These are phyloP conservation scores for Brachypalpus laphriformis DNA, from an alignment of 2,888 invertebrate species.

Conservation along the genomic window DNA sequence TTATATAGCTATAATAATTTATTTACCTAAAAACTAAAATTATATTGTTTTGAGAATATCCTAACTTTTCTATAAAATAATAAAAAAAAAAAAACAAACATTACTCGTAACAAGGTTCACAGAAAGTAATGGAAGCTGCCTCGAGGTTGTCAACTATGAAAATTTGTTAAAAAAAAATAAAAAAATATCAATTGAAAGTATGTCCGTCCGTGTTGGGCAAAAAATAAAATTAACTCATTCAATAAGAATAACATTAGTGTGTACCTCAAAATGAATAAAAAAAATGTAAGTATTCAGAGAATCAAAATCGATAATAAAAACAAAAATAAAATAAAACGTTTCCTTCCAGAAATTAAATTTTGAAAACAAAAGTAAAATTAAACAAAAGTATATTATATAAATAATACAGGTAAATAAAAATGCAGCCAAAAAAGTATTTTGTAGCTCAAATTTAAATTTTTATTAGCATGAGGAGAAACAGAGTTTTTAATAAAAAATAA, in stretches of 20 bases:
- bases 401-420: slow-evolving; percentile 55
- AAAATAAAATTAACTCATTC: slow-evolving; percentile 34
- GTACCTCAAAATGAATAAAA: slow-evolving; percentile 41
- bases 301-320: slow-evolving; percentile 59
- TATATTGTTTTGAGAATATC: slow-evolving; percentile 27
- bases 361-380: slow-evolving; percentile 28
- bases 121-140: slow-evolving; percentile 9
- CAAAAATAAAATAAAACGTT: slow-evolving; percentile 50
- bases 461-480: slow-evolving; percentile 62
- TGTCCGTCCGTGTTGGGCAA: slow-evolving; percentile 67
- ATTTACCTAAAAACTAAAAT: slow-evolving; percentile 20
- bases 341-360: slow-evolving; percentile 69
- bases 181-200: slow-evolving; percentile 35
- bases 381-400: slow-evolving; percentile 23
- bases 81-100: slow-evolving; percentile 29
- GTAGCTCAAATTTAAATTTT: slow-evolving; percentile 68
- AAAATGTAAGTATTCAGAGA: slow-evolving; percentile 43
- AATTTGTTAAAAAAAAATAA: slow-evolving; percentile 37
- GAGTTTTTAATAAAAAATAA: slow-evolving; percentile 28
- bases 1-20: slow-evolving; percentile 59
- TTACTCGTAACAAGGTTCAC: slow-evolving; percentile 38
- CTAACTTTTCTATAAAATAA: slow-evolving; percentile 60
- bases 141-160: slow-evolving; percentile 43
- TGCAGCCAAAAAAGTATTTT: slow-evolving; percentile 69
- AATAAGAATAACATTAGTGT: slow-evolving; percentile 30